Evolutionary conservation across 2,113 vertebrate genomes (phyloP), one percentile per base, ranked within the genome.

Genomic region (Catharus minimus): DNA sequence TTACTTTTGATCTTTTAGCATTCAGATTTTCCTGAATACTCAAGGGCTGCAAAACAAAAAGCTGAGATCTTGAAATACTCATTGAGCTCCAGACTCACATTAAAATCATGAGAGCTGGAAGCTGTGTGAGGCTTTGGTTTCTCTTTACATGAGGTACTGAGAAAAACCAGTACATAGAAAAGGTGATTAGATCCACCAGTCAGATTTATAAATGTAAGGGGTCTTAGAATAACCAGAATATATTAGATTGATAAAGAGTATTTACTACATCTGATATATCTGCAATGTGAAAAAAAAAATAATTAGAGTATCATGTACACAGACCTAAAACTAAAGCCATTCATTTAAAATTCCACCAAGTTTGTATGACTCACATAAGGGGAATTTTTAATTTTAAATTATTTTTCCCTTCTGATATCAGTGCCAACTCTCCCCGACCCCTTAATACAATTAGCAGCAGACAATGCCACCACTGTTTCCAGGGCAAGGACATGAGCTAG

Each of bases 401-500:
- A 95, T 94, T 97, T 97, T 95, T 80, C 96, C 33, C 64, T 91
- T 96, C 94, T 95, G 95, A 91, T 96, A 96, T 65, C 88, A 80
- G 67, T 95, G 96, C 97, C 95, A 97, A 93, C 60, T 86, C 92
- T 91, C 79, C 52, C 66, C 10, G 3, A 69, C 72, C 86, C 80
- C 79, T 94, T 89, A 92, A 95, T 86, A 87, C 38, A 44, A 82
- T 93, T 93, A 93, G 82, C 93, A 75, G 86, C 61, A 95, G 91
- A 97, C 97, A 98, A 97, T 96, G 82, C 79, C 52, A 80, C 86
- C 93, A 94, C 95, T 97, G 96, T 98, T 96, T 86, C 49, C 79
- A 89, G 53, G 94, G 58, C 60, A 65, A 57, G 89, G 95, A 93
- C 86, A 67, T 4, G n/a, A 92, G 88, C 86, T 92, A 95, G 52